A percentile compares a stretch with the other conserved stretches of the same genome.
phyloP scores from a whole-genome alignment of 2,888 invertebrate genomes.

The Ommatoiulus sabulosus region DNA sequence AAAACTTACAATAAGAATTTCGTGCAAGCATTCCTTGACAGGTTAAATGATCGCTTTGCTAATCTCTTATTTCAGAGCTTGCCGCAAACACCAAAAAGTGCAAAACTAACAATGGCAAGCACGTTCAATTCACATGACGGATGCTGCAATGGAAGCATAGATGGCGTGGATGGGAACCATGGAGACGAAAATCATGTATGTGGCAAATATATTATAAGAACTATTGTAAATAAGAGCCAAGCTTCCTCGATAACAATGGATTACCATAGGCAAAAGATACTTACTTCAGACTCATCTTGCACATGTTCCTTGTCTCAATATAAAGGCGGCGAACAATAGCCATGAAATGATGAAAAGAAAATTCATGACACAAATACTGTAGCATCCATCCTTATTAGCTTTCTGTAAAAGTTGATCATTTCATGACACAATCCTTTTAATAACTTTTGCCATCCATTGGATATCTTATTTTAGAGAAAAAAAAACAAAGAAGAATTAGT shows the following conservation, averaged over 20 bases:
- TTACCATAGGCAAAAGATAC: no score
- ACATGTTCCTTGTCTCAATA: neutral
- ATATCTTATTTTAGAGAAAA: no score
- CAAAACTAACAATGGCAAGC: conserved; percentile 47
- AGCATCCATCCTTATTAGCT: no score
- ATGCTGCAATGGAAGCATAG: conserved; percentile 54
- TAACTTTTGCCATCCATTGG: no score
- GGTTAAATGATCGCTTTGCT: neutral
- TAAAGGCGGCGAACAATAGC: no score
- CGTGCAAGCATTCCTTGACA: neutral
- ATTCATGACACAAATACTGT: no score
- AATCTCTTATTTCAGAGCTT: conserved; percentile 55
- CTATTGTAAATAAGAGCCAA: neutral
- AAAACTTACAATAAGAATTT: neutral
- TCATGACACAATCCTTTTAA: no score
- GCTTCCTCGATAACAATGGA: neutral
- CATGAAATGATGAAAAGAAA: no score
- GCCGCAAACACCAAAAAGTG: conserved; percentile 58
- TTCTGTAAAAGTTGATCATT: no score
- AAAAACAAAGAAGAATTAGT: no score
- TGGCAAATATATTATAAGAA: neutral
- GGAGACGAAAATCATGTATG: conserved; percentile 56
- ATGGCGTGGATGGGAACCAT: conserved; percentile 38
- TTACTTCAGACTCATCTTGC: no score
- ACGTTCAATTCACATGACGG: conserved; percentile 46